phyloP scores from a whole-genome alignment of 2,888 invertebrate genomes.

The Agrochola litura region DNA sequence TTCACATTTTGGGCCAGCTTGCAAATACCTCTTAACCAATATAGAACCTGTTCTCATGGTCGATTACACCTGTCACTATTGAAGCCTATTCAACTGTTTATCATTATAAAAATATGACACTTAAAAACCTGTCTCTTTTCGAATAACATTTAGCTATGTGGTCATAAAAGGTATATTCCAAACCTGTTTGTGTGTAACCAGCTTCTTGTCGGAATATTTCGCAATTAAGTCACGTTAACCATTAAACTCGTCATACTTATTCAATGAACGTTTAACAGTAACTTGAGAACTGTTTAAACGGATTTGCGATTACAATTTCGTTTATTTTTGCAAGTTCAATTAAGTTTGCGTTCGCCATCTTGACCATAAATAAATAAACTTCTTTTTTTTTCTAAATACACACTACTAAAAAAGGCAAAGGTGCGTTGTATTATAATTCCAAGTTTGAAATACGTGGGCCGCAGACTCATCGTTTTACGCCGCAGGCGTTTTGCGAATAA shows the following conservation, averaged over 20 bases:
- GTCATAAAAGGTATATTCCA: slow-evolving; percentile 53
- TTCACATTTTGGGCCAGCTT: background rate
- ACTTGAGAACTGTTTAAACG: slow-evolving; percentile 54
- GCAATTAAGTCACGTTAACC: slow-evolving; percentile 65
- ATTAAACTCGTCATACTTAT: slow-evolving; percentile 65
- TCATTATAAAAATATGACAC: slow-evolving; percentile 23
- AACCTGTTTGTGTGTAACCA: slow-evolving; percentile 58
- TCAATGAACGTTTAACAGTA: slow-evolving; percentile 65
- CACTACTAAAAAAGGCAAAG: slow-evolving; percentile 39
- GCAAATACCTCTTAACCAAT: slow-evolving; percentile 14
- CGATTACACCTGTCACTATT: slow-evolving; percentile 35
- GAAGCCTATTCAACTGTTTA: slow-evolving; percentile 16
- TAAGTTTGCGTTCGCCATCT: slow-evolving; percentile 5
- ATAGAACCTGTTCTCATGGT: slow-evolving; percentile 40
- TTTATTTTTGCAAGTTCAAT: background rate
- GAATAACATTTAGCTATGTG: slow-evolving; percentile 32
- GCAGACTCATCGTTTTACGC: slow-evolving; percentile 45
- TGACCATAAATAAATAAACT: slow-evolving; percentile 21
- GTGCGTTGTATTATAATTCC: slow-evolving; percentile 44
- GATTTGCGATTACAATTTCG: slow-evolving; percentile 32
- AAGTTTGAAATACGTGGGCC: slow-evolving; percentile 58
- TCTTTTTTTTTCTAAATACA: slow-evolving; percentile 19
- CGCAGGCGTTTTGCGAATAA: slow-evolving; percentile 34
- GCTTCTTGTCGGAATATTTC: slow-evolving; percentile 63
- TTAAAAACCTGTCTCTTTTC: slow-evolving; percentile 45